A percentile compares a stretch with the other conserved stretches of the same genome.
phyloP scores from a whole-genome alignment of 2,797 vertebrate genomes.

The Carcharodon carcharias region DNA sequence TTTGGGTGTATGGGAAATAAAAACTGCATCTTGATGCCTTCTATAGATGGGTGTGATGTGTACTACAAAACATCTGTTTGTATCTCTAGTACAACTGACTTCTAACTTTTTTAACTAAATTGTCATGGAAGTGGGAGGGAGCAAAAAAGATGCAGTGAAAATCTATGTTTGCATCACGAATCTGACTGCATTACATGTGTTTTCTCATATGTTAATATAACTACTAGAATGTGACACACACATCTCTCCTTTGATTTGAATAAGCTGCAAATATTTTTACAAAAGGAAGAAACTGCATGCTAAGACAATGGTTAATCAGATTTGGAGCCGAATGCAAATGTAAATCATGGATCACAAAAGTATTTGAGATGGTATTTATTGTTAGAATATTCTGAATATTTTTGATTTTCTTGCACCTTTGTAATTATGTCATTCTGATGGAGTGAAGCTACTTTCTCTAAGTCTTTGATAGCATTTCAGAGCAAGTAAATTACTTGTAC shows the following conservation, averaged over 20 bases:
- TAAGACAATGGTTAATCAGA: background rate
- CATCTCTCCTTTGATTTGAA: background rate
- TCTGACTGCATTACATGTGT: background rate
- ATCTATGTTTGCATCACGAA: background rate
- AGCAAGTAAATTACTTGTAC: background rate
- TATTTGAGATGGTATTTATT: background rate
- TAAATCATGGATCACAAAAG: conserved; percentile 17
- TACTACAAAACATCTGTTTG: background rate
- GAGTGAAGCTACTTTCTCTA: background rate
- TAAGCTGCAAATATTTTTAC: background rate
- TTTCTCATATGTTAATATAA: background rate
- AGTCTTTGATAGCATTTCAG: conserved; percentile 44
- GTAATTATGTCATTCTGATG: background rate
- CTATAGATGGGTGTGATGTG: background rate
- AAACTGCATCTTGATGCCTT: conserved; percentile 18
- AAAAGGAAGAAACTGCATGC: background rate
- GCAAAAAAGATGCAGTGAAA: background rate
- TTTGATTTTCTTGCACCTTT: background rate
- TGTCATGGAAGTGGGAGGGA: background rate
- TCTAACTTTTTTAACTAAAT: background rate
- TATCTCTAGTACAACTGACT: background rate
- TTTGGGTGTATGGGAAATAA: background rate
- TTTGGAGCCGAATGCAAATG: background rate
- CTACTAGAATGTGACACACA: background rate
- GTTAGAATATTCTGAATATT: background rate